Evolutionary conservation across 2,888 invertebrate genomes (phyloP), one percentile per base, ranked within the genome.

Genomic region (Pachydiplax longipennis): DNA sequence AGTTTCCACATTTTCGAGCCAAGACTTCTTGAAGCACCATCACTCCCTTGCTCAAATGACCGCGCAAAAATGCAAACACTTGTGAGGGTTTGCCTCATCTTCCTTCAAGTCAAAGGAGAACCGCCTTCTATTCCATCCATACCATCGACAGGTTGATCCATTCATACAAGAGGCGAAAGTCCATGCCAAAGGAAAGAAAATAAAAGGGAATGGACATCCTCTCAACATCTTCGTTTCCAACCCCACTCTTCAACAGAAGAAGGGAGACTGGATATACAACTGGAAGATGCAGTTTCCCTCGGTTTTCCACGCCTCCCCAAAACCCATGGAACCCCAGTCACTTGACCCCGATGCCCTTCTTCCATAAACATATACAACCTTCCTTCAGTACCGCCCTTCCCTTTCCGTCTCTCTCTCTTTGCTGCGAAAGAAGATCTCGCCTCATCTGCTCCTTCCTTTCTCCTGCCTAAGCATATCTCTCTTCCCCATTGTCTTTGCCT

Each of bases 11-110:
- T 18, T 53, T 53, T 18, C 18, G 18, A 53, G 44, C 10, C 4
- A 44, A 44, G 18, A 13, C 15, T 83, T 35, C n/a, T 61, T 87
- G 31, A 37, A 87, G 37, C 61, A 4, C n/a, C 73, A 37, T 37
- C 87, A 22, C 61, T n/a, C 18, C n/a, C 37, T 37, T 37, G 5
- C 37, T 37, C 10, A 61, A 87, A 35, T 65, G 61, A 61, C 61
- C 61, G 37, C 37, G 61, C 87, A 37, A 61, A 61, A 87, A 87
- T 87, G 35, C 87, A 87, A 87, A 87, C 65, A 37, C 35, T 87
- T 87, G 22, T 10, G 35, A 37, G 35, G 35, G 58, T 61, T 58
- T 15, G 12, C 15, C n/a, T 10, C 25, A 3, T 65, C n/a, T 2
- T 22, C 12, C n/a, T 65, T 8, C n/a, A 10, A n/a, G 61, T 58